A percentile compares a stretch with the other conserved stretches of the same genome.
These are phyloP conservation scores for Aporrectodea caliginosa DNA, from an alignment of 1,140 invertebrate genomes.

Conservation along the genomic window DNA sequence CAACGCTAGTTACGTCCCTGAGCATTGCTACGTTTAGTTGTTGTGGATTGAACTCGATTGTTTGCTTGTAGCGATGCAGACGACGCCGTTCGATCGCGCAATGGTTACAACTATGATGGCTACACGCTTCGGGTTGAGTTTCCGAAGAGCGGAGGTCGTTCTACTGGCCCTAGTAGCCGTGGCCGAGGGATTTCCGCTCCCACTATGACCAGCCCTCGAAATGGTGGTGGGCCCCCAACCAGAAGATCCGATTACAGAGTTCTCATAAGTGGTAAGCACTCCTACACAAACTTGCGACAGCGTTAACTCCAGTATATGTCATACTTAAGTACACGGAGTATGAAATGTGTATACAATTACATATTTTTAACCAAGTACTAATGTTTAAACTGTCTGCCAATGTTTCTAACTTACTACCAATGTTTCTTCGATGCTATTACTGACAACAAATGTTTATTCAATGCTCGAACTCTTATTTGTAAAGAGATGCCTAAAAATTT, in stretches of 20 bases:
- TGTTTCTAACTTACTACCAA: background rate
- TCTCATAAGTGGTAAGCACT: background rate
- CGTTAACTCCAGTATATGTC: background rate
- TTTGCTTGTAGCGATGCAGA: conserved; percentile 75
- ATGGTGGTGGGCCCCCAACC: conserved; percentile 52
- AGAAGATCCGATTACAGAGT: conserved; percentile 19
- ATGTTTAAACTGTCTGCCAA: background rate
- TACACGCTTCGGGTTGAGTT: conserved; percentile 94
- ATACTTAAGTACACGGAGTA: background rate
- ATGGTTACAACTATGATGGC: conserved; percentile 98
- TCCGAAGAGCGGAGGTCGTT: conserved; percentile 52
- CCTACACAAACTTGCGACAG: conserved; percentile 24
- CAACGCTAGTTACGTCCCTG: too few relatives aligned
- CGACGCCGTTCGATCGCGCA: conserved; percentile 91
- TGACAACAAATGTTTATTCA: too few relatives aligned
- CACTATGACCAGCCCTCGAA: conserved; percentile 64
- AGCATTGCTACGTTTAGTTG: too few relatives aligned
- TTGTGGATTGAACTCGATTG: too few relatives aligned
- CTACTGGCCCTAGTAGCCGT: background rate
- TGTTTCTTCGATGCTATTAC: too few relatives aligned
- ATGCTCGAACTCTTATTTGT: too few relatives aligned
- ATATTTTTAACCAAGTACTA: background rate
- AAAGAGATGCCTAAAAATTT: too few relatives aligned
- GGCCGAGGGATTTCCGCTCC: conserved; percentile 56
- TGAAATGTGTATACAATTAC: background rate